Evolutionary conservation across 2,113 vertebrate genomes (phyloP).

Genomic region (Elgaria multicarinata): DNA sequence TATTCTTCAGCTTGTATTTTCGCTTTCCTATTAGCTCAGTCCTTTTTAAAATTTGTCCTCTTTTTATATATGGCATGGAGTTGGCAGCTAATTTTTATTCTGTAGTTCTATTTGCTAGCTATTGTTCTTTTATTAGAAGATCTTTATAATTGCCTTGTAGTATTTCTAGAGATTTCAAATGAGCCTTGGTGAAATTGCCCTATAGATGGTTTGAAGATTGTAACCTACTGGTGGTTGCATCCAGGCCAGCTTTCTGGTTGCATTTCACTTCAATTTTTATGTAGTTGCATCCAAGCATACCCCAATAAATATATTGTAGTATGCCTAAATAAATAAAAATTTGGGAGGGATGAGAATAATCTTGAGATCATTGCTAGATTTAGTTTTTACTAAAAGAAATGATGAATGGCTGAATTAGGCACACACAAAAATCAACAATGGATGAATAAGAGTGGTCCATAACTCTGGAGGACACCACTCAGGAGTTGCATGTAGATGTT

Average conservation of each 20-base stretch:
- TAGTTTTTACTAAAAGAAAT: background rate
- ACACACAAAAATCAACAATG: background rate
- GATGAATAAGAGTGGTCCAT: background rate
- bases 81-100: background rate
- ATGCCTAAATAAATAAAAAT: background rate
- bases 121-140: background rate
- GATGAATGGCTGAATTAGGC: background rate
- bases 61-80: background rate
- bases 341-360: too few species aligned
- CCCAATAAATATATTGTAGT: background rate
- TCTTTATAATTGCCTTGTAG: conserved; percentile 15
- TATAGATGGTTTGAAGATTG: background rate
- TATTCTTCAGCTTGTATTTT: background rate
- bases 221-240: background rate
- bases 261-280: background rate
- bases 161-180: conserved; percentile 25
- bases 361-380: background rate
- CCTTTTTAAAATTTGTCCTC: background rate
- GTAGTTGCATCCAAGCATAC: background rate
- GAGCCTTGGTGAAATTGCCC: background rate
- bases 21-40: background rate
- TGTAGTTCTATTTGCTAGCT: background rate
- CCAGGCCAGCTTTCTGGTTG: background rate
- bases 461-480: too few species aligned
- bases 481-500: too few species aligned